Base-by-base conservation (phyloP, 1,140 invertebrate species). In the Acromyrmex charruanus region DNA sequence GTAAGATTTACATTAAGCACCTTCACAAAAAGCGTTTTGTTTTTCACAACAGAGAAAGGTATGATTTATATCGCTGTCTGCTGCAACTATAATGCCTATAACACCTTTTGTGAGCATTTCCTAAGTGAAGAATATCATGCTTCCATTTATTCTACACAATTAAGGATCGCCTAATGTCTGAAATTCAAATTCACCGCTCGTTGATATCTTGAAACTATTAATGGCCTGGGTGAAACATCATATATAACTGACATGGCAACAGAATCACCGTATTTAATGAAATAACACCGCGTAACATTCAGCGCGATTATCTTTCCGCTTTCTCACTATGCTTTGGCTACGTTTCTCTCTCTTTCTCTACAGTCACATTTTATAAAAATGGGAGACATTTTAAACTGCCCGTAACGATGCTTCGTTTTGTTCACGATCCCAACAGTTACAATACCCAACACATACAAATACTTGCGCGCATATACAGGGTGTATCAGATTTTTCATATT, bases 1-100 rank as follows among this genome's bases (percentile, higher is more conserved):
- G 68, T 39, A n/a, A 71, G 66, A 71, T 71, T 81, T 81, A 71
- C 65, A 81, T 55, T 81, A 55, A 71, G 51, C 35, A 71, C 51
- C 68, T 71, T 25, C 53, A 28, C n/a, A 81, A 44, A 81, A 58
- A 81, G 63, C 14, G 14, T 25, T 68, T 80, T 68, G 44, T 80
- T 80, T 79, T 69, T 80, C 35, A 16, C 49, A 14, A 80, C 31
- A 18, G 18, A 69, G 49, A 58, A 39, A 69, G 31, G 5, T 35
- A 69, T 58, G 31, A 69, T 61, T 71, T 71, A 58, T 71, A 61
- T 44, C 16, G 1, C 31, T 59, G 21, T 51, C 39, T 51, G 5
- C 28, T 21, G 44, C 61, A 28, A 55, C 49, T 71, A 44, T 49
- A 58, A 71, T 71, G 63, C 25, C 51, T 18, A 81, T 16, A 53